These are phyloP conservation scores for Apodemia duryi DNA, from an alignment of 2,888 invertebrate genomes.

Conservation along the genomic window DNA sequence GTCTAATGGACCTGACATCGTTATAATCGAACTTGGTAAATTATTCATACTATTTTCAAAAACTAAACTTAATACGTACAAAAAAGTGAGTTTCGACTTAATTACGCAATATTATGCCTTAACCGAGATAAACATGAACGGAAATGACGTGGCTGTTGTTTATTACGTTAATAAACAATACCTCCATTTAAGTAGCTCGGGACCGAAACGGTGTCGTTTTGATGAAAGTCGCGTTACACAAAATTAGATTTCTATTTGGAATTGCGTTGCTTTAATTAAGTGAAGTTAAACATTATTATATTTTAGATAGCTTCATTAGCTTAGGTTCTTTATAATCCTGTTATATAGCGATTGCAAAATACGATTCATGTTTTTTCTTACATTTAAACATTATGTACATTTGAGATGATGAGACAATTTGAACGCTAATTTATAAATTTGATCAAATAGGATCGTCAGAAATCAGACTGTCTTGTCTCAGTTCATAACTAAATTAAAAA, in stretches of 20 bases:
- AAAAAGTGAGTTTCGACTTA: not conserved
- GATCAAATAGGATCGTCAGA: too few relatives aligned
- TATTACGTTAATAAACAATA: slow-evolving; percentile 20
- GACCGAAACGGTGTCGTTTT: slow-evolving; percentile 3
- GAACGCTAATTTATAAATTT: too few relatives aligned
- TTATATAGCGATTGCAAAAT: too few relatives aligned
- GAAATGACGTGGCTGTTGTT: slow-evolving; percentile 21
- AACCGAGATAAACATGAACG: slow-evolving; percentile 17
- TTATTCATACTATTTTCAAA: not conserved
- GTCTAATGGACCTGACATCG: not conserved
- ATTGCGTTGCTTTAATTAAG: not conserved
- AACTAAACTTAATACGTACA: not conserved
- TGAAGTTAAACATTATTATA: not conserved
- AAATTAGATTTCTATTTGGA: slow-evolving; percentile 1
- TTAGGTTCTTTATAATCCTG: too few relatives aligned
- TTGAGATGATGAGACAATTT: too few relatives aligned
- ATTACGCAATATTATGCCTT: too few relatives aligned
- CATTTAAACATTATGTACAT: too few relatives aligned
- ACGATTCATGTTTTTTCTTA: too few relatives aligned
- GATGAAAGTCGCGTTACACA: not conserved
- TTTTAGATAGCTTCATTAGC: too few relatives aligned
- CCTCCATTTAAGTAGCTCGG: not conserved
- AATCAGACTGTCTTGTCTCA: too few relatives aligned
- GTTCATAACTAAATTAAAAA: too few relatives aligned
- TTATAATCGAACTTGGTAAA: not conserved